phyloP scores from a whole-genome alignment of 2,113 vertebrate species.

The Prunella fulvescens region DNA sequence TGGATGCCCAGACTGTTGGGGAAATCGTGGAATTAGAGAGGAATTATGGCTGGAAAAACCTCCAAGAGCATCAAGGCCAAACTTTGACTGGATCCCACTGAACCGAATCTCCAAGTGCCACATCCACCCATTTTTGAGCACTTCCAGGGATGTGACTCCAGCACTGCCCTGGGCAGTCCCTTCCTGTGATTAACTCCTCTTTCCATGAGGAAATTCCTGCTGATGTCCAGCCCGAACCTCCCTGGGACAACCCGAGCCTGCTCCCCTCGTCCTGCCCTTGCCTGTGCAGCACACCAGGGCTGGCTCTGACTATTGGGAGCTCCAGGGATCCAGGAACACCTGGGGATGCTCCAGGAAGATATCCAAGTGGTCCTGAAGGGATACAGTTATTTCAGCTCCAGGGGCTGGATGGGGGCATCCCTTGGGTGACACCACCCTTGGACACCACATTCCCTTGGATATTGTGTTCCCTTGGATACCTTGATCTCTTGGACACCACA shows the following conservation, averaged over 20 bases:
- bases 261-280: accelerated
- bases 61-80: background rate
- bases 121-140: no score
- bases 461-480: background rate
- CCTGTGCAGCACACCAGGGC: no score
- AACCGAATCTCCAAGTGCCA: accelerated
- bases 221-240: background rate
- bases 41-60: background rate
- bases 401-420: background rate
- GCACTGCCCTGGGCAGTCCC: background rate
- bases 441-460: background rate
- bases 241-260: accelerated
- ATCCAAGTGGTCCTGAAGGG: background rate
- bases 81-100: background rate
- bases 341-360: background rate
- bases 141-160: background rate
- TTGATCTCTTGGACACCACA: accelerated
- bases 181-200: no score
- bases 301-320: background rate
- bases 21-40: background rate
- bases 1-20: background rate
- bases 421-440: background rate
- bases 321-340: background rate
- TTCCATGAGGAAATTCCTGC: background rate
- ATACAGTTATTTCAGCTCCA: accelerated